Evolutionary conservation across 64 coral and sea anemone species (phyloP).

Genomic region (Montipora cactus): DNA sequence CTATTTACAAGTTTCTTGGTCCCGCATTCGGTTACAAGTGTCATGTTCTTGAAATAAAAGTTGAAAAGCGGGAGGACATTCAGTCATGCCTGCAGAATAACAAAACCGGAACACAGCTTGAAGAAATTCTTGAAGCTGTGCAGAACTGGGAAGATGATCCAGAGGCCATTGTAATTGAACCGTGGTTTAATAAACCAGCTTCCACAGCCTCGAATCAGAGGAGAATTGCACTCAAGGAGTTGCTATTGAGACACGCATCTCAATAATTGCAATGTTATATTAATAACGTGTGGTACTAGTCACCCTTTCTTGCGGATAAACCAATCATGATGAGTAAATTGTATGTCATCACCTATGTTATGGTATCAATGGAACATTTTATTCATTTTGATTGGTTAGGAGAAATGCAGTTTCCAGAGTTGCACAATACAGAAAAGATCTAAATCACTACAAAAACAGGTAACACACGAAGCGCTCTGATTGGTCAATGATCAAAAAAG

Average conservation of each 20-base stretch:
- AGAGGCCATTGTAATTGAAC: constrained; percentile 26
- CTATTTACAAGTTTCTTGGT: constrained; percentile 61
- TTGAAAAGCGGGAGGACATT: constrained; percentile 47
- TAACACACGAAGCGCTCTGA: no score
- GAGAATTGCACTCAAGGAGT: background rate
- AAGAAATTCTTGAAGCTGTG: constrained; percentile 50
- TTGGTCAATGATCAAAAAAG: no score
- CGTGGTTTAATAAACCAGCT: constrained; percentile 78
- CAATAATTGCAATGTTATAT: no score
- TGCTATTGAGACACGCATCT: background rate
- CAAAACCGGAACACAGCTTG: constrained; percentile 21
- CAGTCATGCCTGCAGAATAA: constrained; percentile 61
- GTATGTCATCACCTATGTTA: no score
- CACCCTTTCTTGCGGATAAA: no score
- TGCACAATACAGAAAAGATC: no score
- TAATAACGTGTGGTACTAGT: no score
- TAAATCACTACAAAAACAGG: no score
- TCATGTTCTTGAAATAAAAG: constrained; percentile 73
- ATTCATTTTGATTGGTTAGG: no score
- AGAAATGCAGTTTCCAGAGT: no score
- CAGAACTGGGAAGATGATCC: constrained; percentile 78
- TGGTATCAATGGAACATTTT: no score
- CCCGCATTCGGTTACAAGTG: constrained; percentile 63
- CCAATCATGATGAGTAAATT: no score
- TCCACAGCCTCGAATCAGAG: background rate